phyloP scores from a whole-genome alignment of 2,888 invertebrate genomes.

The Harpagoxenus sublaevis region DNA sequence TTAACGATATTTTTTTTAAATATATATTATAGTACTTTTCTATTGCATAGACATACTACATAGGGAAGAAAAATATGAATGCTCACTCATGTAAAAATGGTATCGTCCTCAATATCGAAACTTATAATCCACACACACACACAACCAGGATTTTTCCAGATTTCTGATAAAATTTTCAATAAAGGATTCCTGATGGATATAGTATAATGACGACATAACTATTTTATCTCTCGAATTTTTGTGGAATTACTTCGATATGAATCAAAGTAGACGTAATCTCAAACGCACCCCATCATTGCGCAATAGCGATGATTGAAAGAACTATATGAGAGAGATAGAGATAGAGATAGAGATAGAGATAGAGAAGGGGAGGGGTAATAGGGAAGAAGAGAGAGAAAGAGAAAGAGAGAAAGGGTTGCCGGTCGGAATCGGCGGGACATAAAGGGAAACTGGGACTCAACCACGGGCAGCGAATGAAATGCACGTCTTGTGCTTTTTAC shows the following conservation, averaged over 20 bases:
- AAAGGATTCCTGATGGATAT: background rate
- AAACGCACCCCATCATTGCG: background rate
- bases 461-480: constrained; percentile 82
- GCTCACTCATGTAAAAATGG: background rate
- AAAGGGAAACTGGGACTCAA: constrained; percentile 78
- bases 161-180: background rate
- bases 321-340: background rate
- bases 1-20: background rate
- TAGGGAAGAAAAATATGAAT: background rate
- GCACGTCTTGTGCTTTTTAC: constrained; percentile 82
- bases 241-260: background rate
- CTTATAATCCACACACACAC: background rate
- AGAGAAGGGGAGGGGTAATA: background rate
- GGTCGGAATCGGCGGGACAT: constrained; percentile 71
- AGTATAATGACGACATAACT: background rate
- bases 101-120: background rate
- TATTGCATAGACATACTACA: background rate
- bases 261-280: background rate
- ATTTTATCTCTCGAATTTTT: constrained; percentile 1
- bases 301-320: constrained; percentile 15
- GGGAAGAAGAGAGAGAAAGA: background rate
- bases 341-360: constrained; percentile 7
- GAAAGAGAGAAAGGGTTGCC: constrained; percentile 47
- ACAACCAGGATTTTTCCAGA: background rate
- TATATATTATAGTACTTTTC: background rate